These are phyloP conservation scores for Plumapathes pennacea DNA, from an alignment of 92 coral and sea anemone species.

Conservation along the genomic window DNA sequence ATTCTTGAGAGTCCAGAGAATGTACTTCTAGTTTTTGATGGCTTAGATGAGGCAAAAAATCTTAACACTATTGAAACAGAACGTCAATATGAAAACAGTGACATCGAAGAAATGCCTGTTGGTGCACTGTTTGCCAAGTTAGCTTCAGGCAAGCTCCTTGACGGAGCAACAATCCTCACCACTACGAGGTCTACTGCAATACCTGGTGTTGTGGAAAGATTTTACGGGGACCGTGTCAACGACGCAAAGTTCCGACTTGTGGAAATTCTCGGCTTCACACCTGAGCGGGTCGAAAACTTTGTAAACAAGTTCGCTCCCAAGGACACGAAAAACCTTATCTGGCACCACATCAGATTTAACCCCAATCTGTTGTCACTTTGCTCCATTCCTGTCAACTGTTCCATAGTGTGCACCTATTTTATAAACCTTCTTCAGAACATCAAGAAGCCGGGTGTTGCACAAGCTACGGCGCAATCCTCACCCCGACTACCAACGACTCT, in stretches of 20 bases:
- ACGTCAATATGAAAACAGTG: background rate
- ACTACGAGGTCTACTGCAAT: constrained; percentile 46
- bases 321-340: constrained; percentile 4
- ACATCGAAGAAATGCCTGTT: constrained; percentile 9
- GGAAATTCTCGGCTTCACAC: constrained; percentile 59
- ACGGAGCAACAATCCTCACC: constrained; percentile 53
- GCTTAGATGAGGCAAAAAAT: constrained; percentile 53
- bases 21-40: constrained; percentile 52
- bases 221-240: no score
- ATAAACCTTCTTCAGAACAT: background rate
- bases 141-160: constrained; percentile 11
- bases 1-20: constrained; percentile 30
- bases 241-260: constrained; percentile 11
- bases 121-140: constrained; percentile 42
- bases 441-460: no score
- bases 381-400: constrained; percentile 62
- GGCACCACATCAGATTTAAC: constrained; percentile 25
- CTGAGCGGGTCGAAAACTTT: constrained; percentile 36
- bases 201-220: constrained; percentile 6
- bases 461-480: no score
- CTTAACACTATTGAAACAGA: constrained; percentile 7
- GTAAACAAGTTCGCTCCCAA: constrained; percentile 13
- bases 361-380: constrained; percentile 32
- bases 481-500: no score
- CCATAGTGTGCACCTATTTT: constrained; percentile 22